Conservation (phyloP, 1,140 invertebrate genomes). For the Gerris buenoi region DNA sequence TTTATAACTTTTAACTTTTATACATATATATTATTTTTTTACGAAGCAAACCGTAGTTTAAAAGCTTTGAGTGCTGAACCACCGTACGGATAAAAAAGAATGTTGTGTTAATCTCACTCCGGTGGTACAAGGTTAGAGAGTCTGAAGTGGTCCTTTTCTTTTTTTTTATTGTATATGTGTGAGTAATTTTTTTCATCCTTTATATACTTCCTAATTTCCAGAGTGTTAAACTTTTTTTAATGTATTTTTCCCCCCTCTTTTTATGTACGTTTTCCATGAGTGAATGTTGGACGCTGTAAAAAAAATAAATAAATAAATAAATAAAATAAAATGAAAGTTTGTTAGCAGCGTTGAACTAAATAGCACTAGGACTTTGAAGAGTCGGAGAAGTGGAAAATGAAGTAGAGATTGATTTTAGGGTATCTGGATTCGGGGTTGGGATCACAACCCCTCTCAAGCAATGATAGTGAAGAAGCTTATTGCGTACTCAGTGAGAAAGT, state of each 20-base stretch:
- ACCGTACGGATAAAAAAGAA: not conserved
- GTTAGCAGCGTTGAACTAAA: not conserved
- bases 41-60: not conserved
- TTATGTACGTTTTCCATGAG: no score
- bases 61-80: not conserved
- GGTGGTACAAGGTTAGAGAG: not conserved
- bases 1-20: not conserved
- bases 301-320: no score
- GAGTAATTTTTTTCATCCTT: not conserved
- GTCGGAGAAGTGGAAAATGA: not conserved
- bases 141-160: not conserved
- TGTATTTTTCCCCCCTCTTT: no score
- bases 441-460: not conserved
- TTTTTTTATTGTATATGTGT: not conserved
- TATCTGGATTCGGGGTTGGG: not conserved
- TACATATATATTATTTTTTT: not conserved
- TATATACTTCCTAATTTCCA: not conserved
- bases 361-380: not conserved
- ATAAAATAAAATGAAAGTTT: no score
- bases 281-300: no score
- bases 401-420: not conserved
- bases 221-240: not conserved
- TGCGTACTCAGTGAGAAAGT: not conserved
- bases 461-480: not conserved
- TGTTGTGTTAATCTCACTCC: not conserved